phyloP scores from a whole-genome alignment of 2,888 invertebrate genomes.

The Nemapogon koenigi region DNA sequence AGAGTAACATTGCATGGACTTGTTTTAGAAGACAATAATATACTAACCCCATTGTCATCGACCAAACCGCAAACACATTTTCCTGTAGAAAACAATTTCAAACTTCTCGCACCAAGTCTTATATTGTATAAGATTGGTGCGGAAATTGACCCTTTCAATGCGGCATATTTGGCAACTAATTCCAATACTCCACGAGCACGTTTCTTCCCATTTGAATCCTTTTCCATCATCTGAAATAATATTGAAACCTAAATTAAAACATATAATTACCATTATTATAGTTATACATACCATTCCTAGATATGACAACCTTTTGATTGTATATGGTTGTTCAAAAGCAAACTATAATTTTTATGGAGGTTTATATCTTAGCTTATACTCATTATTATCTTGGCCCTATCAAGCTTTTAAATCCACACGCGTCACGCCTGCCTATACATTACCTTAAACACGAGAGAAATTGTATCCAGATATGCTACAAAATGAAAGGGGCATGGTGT shows the following conservation, averaged over 20 bases:
- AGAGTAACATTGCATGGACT: too few species aligned
- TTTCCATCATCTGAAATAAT: constrained; percentile 33
- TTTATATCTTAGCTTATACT: too few species aligned
- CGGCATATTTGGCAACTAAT: constrained; percentile 27
- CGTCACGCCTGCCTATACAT: background rate
- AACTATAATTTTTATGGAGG: too few species aligned
- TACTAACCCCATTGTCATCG: constrained; percentile 23
- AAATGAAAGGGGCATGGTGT: constrained; percentile 33
- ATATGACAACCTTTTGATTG: too few species aligned
- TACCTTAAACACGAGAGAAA: constrained; percentile 43
- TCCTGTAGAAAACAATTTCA: constrained; percentile 28
- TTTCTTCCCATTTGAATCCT: constrained; percentile 26
- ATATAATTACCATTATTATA: too few species aligned
- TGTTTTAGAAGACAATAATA: too few species aligned
- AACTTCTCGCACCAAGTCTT: constrained; percentile 26
- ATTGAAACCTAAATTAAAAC: background rate
- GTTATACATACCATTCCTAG: too few species aligned
- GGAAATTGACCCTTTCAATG: constrained; percentile 26
- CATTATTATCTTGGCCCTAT: background rate
- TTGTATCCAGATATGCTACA: constrained; percentile 32
- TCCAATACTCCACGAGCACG: constrained; percentile 36
- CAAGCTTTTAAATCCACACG: background rate
- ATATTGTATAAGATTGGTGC: constrained; percentile 28
- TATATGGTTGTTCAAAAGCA: too few species aligned
- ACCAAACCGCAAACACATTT: constrained; percentile 36